Conservation (phyloP, 2,888 invertebrate species). For the Theretra japonica region DNA sequence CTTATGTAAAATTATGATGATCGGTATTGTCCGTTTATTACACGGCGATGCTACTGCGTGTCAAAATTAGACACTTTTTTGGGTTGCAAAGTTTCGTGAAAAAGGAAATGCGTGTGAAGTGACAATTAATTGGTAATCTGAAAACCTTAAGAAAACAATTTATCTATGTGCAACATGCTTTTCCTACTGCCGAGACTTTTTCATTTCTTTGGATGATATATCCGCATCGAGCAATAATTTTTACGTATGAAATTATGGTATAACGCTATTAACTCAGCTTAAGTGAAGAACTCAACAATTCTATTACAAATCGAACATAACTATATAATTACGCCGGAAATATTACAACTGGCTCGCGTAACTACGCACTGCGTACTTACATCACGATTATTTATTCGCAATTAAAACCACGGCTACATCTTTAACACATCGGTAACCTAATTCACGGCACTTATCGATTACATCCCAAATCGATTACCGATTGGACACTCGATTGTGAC, state of each 20-base stretch:
- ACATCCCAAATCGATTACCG: slow-evolving; percentile 24
- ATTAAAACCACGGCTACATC: slow-evolving; percentile 22
- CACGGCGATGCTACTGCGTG: not conserved
- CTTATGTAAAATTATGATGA: slow-evolving; percentile 11
- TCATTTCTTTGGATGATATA: no score
- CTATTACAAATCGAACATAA: slow-evolving; percentile 13
- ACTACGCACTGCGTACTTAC: slow-evolving; percentile 24
- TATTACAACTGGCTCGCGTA: slow-evolving; percentile 12
- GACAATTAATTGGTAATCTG: no score
- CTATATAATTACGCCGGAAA: slow-evolving; percentile 23
- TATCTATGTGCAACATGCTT: no score
- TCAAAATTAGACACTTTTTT: no score
- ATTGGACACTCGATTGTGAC: slow-evolving; percentile 30
- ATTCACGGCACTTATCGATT: slow-evolving; percentile 29
- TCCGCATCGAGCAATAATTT: no score
- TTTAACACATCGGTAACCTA: slow-evolving; percentile 30
- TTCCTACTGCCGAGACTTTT: no score
- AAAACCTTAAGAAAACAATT: no score
- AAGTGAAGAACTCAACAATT: not conserved
- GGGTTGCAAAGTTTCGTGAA: no score
- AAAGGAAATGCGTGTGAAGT: no score
- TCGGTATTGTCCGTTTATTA: not conserved
- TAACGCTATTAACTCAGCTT: not conserved
- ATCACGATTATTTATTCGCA: slow-evolving; percentile 19
- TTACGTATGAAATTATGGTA: not conserved